These are phyloP conservation scores for Lucifuga dentata DNA, from an alignment of 2,113 vertebrate species.

Conservation along the genomic window DNA sequence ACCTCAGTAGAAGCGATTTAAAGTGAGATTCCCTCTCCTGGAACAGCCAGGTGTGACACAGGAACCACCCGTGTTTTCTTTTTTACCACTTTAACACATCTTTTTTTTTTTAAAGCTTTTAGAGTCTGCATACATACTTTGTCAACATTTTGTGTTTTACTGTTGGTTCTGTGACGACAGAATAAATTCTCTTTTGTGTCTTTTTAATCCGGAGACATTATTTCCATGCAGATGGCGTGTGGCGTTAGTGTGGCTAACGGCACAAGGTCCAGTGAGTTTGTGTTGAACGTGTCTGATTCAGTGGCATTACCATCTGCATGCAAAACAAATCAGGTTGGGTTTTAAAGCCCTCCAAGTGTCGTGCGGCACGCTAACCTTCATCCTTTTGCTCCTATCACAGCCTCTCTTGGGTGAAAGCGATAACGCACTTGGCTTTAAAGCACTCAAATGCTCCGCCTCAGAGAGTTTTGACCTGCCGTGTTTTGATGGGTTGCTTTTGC, in stretches of 20 bases:
- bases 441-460: conserved; percentile 74
- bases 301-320: conserved; percentile 14
- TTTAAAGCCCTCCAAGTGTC: conserved; percentile 69
- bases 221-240: too few relatives aligned
- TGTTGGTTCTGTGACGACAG: too few relatives aligned
- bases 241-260: neutral
- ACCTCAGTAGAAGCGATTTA: too few relatives aligned
- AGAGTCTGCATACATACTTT: too few relatives aligned
- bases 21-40: too few relatives aligned
- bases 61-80: too few relatives aligned
- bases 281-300: conserved; percentile 40
- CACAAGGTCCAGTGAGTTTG: neutral
- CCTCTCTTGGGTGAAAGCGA: conserved; percentile 72
- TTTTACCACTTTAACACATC: too few relatives aligned
- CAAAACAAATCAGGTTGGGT: conserved; percentile 59
- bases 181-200: too few relatives aligned
- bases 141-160: too few relatives aligned
- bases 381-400: conserved; percentile 67
- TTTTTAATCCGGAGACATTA: too few relatives aligned
- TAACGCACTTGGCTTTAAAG: conserved; percentile 82
- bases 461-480: conserved; percentile 78
- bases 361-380: conserved; percentile 64
- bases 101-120: too few relatives aligned
- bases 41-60: too few relatives aligned
- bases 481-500: conserved; percentile 67